Conservation (phyloP, 2,888 invertebrate species). For the Synanthedon tipuliformis region DNA sequence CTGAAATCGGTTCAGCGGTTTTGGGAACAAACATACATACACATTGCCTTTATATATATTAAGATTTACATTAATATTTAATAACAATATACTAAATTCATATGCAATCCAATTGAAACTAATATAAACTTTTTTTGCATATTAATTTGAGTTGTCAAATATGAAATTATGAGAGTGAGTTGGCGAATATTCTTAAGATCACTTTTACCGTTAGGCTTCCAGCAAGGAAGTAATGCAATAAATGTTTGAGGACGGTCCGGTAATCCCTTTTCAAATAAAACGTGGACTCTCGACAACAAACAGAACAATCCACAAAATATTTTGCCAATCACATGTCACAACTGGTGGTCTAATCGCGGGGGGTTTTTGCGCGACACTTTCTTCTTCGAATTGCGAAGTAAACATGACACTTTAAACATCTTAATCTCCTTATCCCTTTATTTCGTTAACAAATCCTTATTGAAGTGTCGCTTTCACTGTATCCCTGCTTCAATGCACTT, state of each 20-base stretch:
- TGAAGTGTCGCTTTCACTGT: slow-evolving; percentile 25
- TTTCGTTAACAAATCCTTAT: slow-evolving; percentile 15
- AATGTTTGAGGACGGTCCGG: slow-evolving; percentile 7
- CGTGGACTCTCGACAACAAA: slow-evolving; percentile 37
- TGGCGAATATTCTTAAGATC: background rate
- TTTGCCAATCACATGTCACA: slow-evolving; percentile 57
- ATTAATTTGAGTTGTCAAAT: too few relatives aligned
- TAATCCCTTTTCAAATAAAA: slow-evolving; percentile 32
- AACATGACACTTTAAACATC: slow-evolving; percentile 42
- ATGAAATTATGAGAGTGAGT: too few relatives aligned
- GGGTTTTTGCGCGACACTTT: slow-evolving; percentile 31
- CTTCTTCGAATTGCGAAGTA: slow-evolving; percentile 50
- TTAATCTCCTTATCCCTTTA: slow-evolving; percentile 26
- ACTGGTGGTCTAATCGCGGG: slow-evolving; percentile 52
- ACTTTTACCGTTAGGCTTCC: background rate
- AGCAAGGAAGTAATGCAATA: slow-evolving; percentile 14
- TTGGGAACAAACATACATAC: too few relatives aligned
- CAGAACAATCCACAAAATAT: slow-evolving; percentile 44
- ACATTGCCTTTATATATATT: too few relatives aligned
- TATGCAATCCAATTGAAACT: too few relatives aligned
- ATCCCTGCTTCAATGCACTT: background rate
- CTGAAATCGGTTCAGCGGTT: too few relatives aligned
- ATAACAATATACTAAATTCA: too few relatives aligned
- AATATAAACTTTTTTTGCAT: too few relatives aligned
- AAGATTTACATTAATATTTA: too few relatives aligned